Conservation (phyloP, 2,113 vertebrate genomes). For the Plecturocebus donacophilus region DNA sequence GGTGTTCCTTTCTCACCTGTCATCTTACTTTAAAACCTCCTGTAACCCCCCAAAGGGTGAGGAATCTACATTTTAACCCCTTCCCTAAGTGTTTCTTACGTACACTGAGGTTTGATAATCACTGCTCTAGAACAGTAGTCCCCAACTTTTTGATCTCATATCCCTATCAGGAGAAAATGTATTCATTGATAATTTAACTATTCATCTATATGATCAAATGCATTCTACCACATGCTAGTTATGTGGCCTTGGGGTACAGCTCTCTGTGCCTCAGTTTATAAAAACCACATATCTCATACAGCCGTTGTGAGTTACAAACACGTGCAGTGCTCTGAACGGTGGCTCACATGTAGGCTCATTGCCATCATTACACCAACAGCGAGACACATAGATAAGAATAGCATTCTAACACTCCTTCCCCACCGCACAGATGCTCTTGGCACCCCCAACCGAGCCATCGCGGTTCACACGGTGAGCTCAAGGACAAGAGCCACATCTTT, state of each 20-base stretch:
- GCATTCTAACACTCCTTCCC: neutral
- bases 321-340: neutral
- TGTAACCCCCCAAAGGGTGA: too few relatives aligned
- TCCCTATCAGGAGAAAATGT: neutral
- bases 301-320: neutral
- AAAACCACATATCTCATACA: neutral
- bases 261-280: neutral
- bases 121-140: neutral
- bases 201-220: neutral
- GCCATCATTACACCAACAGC: neutral
- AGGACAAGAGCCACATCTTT: neutral
- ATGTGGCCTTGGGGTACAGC: neutral
- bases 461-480: neutral
- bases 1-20: neutral
- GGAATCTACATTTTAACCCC: neutral
- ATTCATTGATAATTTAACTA: neutral
- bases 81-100: neutral
- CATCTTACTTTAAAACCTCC: neutral
- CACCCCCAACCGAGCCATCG: rapidly evolving
- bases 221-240: neutral
- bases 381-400: neutral
- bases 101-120: neutral
- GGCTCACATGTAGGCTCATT: neutral
- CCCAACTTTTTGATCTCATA: neutral
- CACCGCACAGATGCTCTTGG: rapidly evolving